phyloP scores from a whole-genome alignment of 2,888 invertebrate species.

The Sicus ferrugineus region DNA sequence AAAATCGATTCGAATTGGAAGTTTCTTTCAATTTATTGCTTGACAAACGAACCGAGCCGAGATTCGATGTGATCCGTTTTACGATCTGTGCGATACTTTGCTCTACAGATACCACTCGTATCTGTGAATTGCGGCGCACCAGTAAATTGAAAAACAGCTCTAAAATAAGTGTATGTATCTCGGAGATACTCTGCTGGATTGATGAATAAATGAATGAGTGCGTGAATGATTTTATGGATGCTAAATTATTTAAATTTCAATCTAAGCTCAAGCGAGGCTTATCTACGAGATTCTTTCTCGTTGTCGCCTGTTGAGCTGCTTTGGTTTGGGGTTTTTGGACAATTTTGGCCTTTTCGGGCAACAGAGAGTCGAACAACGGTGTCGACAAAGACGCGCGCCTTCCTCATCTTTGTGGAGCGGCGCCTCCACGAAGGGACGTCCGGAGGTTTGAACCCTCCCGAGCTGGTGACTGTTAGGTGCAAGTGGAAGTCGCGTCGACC shows the following conservation, averaged over 20 bases:
- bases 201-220: no score
- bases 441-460: no score
- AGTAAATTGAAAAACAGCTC: no score
- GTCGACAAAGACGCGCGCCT: no score
- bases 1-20: neutral
- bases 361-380: no score
- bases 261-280: conserved; percentile 17
- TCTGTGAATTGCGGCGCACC: neutral
- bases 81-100: conserved; percentile 7
- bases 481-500: no score
- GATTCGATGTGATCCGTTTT: conserved; percentile 19
- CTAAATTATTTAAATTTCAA: conserved; percentile 23
- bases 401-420: no score
- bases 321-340: neutral
- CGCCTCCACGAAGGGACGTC: no score
- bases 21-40: neutral
- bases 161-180: no score
- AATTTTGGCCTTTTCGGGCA: no score
- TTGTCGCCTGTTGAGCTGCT: neutral
- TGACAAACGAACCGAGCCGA: conserved; percentile 16
- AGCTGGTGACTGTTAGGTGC: no score
- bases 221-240: neutral
- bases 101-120: neutral
- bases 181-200: no score
- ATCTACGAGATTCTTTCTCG: neutral